A percentile compares a stretch with the other conserved stretches of the same genome.
phyloP scores from a whole-genome alignment of 2,797 vertebrate species.

The Lithobates pipiens region DNA sequence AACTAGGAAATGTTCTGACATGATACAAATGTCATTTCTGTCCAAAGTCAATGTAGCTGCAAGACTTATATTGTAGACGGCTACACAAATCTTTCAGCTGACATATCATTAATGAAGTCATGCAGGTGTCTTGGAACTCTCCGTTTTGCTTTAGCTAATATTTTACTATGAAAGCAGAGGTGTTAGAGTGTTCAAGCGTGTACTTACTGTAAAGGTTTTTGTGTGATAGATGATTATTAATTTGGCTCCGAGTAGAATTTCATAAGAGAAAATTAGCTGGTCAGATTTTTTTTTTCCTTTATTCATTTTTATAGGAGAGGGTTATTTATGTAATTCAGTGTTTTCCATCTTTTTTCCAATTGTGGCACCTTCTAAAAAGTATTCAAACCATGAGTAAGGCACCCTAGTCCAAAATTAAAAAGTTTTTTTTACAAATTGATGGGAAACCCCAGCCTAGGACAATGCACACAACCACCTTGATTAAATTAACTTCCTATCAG shows the following conservation, averaged over 20 bases:
- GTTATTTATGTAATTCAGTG: too few relatives aligned
- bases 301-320: too few relatives aligned
- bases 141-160: slow-evolving; percentile 7
- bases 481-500: too few relatives aligned
- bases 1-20: slow-evolving; percentile 49
- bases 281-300: too few relatives aligned
- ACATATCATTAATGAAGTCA: slow-evolving; percentile 37
- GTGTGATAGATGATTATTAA: neutral
- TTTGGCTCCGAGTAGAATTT: neutral
- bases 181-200: neutral
- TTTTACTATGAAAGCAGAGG: neutral
- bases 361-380: too few relatives aligned
- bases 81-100: slow-evolving; percentile 14
- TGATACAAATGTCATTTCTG: slow-evolving; percentile 43
- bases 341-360: too few relatives aligned
- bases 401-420: too few relatives aligned
- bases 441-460: too few relatives aligned
- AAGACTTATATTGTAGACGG: slow-evolving; percentile 35
- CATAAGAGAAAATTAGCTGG: neutral
- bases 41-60: slow-evolving; percentile 37
- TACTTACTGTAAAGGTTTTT: neutral
- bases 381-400: too few relatives aligned
- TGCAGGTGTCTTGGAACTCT: slow-evolving; percentile 2
- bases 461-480: too few relatives aligned
- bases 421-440: too few relatives aligned